Conservation (phyloP, 2,797 vertebrate genomes). For the Smutsia temminckii region DNA sequence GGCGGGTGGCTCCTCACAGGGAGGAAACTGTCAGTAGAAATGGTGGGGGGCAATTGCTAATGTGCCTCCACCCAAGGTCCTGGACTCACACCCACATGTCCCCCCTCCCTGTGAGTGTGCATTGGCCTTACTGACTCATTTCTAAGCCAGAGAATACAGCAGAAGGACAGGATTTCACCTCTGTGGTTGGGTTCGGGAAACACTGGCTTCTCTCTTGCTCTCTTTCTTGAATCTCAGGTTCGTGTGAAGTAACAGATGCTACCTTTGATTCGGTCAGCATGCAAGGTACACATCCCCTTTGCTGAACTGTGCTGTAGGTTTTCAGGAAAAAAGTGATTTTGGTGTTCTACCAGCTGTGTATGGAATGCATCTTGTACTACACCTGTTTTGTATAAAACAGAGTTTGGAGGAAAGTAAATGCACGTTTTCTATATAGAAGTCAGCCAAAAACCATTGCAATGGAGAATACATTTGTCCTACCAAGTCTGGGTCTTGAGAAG, state of each 20-base stretch:
- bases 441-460: not conserved
- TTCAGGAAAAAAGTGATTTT: not conserved
- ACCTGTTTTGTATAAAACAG: not conserved
- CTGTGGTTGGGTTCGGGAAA: fast-evolving
- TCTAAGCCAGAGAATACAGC: not conserved
- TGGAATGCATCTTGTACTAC: not conserved
- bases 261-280: not conserved
- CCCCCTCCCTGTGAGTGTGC: fast-evolving
- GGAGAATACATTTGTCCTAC: not conserved
- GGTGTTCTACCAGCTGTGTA: not conserved
- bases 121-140: not conserved
- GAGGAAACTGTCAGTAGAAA: not conserved
- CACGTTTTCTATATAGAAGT: not conserved
- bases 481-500: not conserved
- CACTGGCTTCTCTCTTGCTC: not conserved
- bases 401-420: not conserved
- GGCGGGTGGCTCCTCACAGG: fast-evolving
- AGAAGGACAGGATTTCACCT: not conserved
- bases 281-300: not conserved
- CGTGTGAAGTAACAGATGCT: not conserved
- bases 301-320: not conserved
- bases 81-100: fast-evolving
- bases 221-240: not conserved
- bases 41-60: not conserved
- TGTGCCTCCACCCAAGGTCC: fast-evolving